Conservation (phyloP, 2,113 vertebrate species). For the Gallinago undulata region DNA sequence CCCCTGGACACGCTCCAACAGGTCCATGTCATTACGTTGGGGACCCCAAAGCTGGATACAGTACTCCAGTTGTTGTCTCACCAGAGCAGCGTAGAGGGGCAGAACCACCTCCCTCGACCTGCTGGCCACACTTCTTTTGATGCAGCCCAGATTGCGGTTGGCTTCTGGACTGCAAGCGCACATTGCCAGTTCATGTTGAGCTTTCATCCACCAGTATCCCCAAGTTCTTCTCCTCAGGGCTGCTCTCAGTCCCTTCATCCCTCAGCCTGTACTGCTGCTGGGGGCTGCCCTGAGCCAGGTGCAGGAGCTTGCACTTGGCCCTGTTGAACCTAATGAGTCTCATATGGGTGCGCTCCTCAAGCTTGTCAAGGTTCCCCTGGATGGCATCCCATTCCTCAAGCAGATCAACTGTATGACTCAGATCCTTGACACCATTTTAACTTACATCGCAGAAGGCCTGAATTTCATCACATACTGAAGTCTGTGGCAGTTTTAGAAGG, state of each 20-base stretch:
- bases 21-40: background rate
- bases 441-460: background rate
- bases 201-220: background rate
- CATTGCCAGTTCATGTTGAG: accelerated
- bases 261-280: background rate
- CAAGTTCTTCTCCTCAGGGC: background rate
- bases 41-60: background rate
- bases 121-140: background rate
- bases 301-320: background rate
- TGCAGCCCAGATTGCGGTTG: background rate
- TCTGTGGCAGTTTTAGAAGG: background rate
- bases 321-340: background rate
- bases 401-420: background rate
- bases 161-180: accelerated
- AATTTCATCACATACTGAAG: background rate
- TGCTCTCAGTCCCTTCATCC: background rate
- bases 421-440: background rate
- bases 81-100: background rate
- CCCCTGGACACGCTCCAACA: background rate
- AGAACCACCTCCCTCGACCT: background rate
- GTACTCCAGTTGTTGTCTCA: background rate
- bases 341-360: background rate
- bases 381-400: background rate
- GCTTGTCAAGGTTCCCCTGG: background rate
- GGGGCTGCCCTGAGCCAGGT: background rate